phyloP scores from a whole-genome alignment of 2,888 invertebrate species.

The Machimus atricapillus region DNA sequence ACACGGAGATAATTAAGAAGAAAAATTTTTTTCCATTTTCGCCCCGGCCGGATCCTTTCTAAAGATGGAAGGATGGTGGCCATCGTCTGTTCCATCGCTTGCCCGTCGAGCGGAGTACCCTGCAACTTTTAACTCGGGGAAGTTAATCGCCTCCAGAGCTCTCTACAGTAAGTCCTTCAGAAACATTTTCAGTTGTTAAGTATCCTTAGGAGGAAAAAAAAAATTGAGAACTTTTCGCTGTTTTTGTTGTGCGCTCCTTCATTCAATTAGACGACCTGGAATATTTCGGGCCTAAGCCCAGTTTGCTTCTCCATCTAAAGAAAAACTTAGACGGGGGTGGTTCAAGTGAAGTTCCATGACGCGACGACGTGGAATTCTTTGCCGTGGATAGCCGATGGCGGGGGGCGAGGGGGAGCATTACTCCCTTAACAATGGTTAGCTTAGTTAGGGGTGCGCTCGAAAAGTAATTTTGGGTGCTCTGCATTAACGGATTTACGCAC shows the following conservation, averaged over 20 bases:
- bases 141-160: slow-evolving; percentile 31
- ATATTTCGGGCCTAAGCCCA: slow-evolving; percentile 5
- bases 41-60: neutral
- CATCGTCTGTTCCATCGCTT: neutral
- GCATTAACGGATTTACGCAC: slow-evolving; percentile 36
- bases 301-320: neutral
- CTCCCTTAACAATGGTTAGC: neutral
- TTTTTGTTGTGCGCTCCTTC: neutral
- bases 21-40: slow-evolving; percentile 17
- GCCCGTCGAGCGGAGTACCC: neutral
- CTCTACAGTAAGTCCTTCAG: slow-evolving; percentile 18
- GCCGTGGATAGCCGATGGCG: neutral
- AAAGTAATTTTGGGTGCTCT: slow-evolving; percentile 13
- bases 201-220: slow-evolving; percentile 12
- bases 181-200: slow-evolving; percentile 36
- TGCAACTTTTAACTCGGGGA: slow-evolving; percentile 1
- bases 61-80: neutral
- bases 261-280: slow-evolving; percentile 36
- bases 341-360: slow-evolving; percentile 14
- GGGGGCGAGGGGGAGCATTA: neutral
- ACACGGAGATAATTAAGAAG: slow-evolving; percentile 32
- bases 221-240: slow-evolving; percentile 6
- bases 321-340: neutral
- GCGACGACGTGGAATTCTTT: neutral
- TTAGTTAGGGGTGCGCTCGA: neutral